These are phyloP conservation scores for Raja brachyura DNA, from an alignment of 2,113 vertebrate genomes.

Conservation along the genomic window DNA sequence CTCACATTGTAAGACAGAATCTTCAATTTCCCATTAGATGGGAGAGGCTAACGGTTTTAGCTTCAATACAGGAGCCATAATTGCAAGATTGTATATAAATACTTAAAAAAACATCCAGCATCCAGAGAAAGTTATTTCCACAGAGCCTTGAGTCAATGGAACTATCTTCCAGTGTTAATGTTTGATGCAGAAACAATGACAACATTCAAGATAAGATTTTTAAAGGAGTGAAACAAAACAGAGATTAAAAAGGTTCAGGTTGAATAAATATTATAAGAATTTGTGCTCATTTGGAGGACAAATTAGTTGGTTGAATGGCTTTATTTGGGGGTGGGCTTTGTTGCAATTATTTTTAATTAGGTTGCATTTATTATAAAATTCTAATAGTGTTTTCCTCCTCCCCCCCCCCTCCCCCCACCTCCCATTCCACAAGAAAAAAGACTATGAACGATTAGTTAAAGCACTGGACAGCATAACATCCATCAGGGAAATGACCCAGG, in stretches of 20 bases:
- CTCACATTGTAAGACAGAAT: too few species aligned
- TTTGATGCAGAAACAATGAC: background rate
- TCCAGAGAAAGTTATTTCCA: background rate
- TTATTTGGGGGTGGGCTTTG: background rate
- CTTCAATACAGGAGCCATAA: background rate
- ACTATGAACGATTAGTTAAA: conserved; percentile 82
- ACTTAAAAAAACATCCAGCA: background rate
- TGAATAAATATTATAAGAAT: background rate
- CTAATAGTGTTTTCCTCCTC: conserved; percentile 7
- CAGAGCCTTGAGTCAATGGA: background rate
- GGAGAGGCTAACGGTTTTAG: background rate
- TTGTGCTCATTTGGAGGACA: background rate
- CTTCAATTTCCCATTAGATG: background rate
- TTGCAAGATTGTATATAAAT: background rate
- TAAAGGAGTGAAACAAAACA: background rate
- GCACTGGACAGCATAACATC: conserved; percentile 84
- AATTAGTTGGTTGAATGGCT: background rate
- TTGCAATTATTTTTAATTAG: background rate
- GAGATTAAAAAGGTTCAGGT: background rate
- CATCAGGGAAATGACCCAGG: conserved; percentile 87
- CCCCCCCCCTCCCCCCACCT: conserved; percentile 42
- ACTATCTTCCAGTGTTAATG: background rate
- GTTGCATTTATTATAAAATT: background rate
- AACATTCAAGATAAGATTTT: background rate
- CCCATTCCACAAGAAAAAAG: conserved; percentile 69